Percentiles rank a stretch among this genome's conserved stretches.
These are phyloP conservation scores for Diglossa cyanea DNA, from an alignment of 2,797 vertebrate genomes.

Conservation along the genomic window DNA sequence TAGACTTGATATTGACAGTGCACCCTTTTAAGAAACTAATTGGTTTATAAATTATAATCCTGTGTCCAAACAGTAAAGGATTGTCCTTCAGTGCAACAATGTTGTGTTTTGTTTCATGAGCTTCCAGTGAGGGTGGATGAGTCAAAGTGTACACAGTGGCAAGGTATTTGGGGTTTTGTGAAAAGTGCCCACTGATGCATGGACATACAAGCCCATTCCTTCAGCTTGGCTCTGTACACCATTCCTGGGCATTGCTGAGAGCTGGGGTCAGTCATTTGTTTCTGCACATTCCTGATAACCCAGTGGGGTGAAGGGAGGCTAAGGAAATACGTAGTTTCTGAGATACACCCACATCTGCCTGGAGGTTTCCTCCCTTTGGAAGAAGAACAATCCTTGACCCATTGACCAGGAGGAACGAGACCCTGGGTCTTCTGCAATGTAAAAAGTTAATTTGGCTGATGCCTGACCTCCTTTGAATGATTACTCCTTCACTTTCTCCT, in stretches of 20 bases:
- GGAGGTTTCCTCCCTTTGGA: neutral
- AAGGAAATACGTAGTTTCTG: neutral
- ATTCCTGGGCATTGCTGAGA: neutral
- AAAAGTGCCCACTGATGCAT: neutral
- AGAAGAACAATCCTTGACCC: neutral
- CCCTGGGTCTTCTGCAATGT: fast-evolving
- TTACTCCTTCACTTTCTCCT: neutral
- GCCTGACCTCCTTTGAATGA: neutral
- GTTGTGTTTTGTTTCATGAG: neutral
- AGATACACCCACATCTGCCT: neutral
- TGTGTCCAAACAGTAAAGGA: neutral
- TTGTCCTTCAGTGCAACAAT: neutral
- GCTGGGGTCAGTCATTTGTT: neutral
- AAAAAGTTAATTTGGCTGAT: neutral
- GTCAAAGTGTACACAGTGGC: neutral
- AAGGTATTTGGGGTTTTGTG: neutral
- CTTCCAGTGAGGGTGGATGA: neutral
- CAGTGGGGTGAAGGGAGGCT: neutral
- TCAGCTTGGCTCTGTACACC: neutral
- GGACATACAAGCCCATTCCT: neutral
- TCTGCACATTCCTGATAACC: neutral
- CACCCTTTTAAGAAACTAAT: neutral
- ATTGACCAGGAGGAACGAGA: neutral
- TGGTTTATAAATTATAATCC: neutral
- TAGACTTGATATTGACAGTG: neutral